Percentiles rank a stretch among this genome's conserved stretches.
Evolutionary conservation across 2,113 vertebrate species (phyloP).

Genomic region (Thunnus thynnus): DNA sequence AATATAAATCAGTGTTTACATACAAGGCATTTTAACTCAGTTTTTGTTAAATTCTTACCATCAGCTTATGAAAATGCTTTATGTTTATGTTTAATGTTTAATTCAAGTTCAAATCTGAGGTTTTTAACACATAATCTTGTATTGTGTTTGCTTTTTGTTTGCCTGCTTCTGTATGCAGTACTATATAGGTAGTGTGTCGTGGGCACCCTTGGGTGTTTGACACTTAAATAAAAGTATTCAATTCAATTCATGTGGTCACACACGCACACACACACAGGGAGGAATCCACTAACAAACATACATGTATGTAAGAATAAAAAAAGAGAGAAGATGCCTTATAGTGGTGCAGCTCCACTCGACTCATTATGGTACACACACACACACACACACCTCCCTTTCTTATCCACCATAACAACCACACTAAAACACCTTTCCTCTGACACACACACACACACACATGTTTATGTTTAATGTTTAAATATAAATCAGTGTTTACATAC

Average conservation of each 20-base stretch:
- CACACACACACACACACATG: conserved; percentile 56
- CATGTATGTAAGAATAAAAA: conserved; percentile 55
- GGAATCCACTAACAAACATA: conserved; percentile 50
- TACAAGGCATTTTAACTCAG: too few species aligned
- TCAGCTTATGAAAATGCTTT: too few species aligned
- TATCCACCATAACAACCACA: conserved; percentile 60
- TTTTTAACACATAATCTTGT: too few species aligned
- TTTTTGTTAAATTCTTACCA: too few species aligned
- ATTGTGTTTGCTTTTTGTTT: too few species aligned
- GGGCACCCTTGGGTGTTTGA: conserved; percentile 34
- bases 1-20: too few species aligned
- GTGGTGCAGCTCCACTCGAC: conserved; percentile 50
- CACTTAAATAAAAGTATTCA: conserved; percentile 33
- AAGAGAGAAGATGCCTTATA: conserved; percentile 54
- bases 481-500: too few species aligned
- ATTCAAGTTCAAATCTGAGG: too few species aligned
- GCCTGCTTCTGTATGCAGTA: too few species aligned
- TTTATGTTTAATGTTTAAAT: too few species aligned
- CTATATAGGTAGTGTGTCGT: too few species aligned
- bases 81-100: too few species aligned
- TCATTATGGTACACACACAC: conserved; percentile 64
- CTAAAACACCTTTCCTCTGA: conserved; percentile 55
- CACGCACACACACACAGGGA: conserved; percentile 19
- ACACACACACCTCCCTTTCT: conserved; percentile 50
- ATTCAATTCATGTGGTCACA: conserved; percentile 36